Evolutionary conservation across 2,113 vertebrate species (phyloP), one percentile per base, ranked within the genome.

Genomic region (Mormoops blainvillei): DNA sequence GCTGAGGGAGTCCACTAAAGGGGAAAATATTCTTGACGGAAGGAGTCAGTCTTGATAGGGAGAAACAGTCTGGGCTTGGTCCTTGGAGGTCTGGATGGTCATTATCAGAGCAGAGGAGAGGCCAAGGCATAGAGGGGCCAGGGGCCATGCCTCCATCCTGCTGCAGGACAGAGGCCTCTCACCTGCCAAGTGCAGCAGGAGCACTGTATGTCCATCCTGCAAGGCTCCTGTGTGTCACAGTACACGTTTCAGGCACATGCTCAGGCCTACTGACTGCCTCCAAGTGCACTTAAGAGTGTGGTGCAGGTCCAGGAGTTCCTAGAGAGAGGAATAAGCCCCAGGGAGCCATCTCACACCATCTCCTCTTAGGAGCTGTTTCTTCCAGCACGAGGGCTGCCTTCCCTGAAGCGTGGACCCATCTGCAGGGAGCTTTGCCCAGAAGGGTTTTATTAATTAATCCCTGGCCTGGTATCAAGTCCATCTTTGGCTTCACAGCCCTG

Each of bases 361-460:
- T 94, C 48, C 20, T 83, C 80, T 33, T 22, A 24, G n/a, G 67
- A 77, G 63, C 41, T 24, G 12, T 54, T 83, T 43, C 82, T 81
- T 20, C 28, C 6, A 0, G 19, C 52, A 90, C 84, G 81, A 92
- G 92, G 91, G 38, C 77, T 67, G 22, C 56, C n/a, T 74, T 87
- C 16, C 85, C 28, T 1, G 7, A 11, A 15, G 45, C 4, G 0
- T 31, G 68, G 14, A 31, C 73, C 52, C 71, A 84, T 22, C 7
- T 43, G 41, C 70, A 95, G 74, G 83, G 56, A 97, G 74, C 74
- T 83, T 4, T 92, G 84, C 87, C 91, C 94, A 93, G 63, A 94
- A 68, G 78, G 8, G 56, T 16, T 63, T 68, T 43, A 73, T 83
- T 63, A 91, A 91, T 89, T 74, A 93, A 87, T 87, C 45, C 31